Conservation (phyloP, 2,113 vertebrate genomes). For the Gnathonemus longibarbis region DNA sequence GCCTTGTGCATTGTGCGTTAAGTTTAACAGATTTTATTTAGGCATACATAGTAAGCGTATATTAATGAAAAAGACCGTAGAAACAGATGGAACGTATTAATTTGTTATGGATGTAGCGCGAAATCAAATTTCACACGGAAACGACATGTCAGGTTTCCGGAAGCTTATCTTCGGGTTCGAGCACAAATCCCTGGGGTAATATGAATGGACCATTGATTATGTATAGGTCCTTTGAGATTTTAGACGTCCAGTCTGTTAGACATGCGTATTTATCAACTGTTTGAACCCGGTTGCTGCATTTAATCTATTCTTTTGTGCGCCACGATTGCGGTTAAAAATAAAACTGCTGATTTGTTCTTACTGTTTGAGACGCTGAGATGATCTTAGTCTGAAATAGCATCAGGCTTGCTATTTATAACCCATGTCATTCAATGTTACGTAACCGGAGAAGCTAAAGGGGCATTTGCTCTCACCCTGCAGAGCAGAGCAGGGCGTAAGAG, state of each 20-base stretch:
- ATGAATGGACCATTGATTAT: not conserved
- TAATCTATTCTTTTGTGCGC: not conserved
- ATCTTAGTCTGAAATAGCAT: slow-evolving; percentile 1
- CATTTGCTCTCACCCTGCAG: not conserved
- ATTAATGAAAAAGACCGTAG: not conserved
- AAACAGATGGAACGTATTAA: not conserved
- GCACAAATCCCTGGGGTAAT: not conserved
- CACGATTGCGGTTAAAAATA: slow-evolving; percentile 17
- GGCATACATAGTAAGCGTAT: not conserved
- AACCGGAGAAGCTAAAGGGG: not conserved
- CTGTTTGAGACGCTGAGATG: not conserved
- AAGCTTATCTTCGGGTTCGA: not conserved
- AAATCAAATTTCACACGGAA: not conserved
- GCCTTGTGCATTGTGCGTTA: not conserved
- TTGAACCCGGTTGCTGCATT: not conserved
- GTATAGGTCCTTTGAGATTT: not conserved
- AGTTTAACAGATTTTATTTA: not conserved
- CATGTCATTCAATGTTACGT: not conserved
- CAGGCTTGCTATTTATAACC: slow-evolving; percentile 7
- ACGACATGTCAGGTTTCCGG: not conserved
- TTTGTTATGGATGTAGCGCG: not conserved
- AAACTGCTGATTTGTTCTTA: slow-evolving; percentile 15
- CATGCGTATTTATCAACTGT: not conserved
- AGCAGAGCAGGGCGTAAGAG: not conserved
- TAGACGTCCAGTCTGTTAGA: not conserved